These are phyloP conservation scores for Glyphotaelius pellucidus DNA, from an alignment of 2,888 invertebrate genomes.

Conservation along the genomic window DNA sequence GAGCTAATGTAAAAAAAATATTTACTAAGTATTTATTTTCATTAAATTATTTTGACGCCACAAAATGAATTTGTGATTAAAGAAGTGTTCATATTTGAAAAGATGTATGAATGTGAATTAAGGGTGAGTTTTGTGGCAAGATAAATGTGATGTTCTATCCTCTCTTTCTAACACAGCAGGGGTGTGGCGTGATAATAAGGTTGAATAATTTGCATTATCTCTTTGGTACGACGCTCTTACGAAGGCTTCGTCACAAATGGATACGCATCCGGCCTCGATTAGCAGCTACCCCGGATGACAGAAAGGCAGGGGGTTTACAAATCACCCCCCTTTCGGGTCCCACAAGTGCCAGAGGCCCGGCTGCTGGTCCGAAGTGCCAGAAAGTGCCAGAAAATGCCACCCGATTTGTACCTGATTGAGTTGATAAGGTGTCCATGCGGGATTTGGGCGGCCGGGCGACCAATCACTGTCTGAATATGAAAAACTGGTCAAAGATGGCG, in stretches of 20 bases:
- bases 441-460: slow-evolving; percentile 46
- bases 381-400: slow-evolving; percentile 31
- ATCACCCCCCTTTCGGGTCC: slow-evolving; percentile 37
- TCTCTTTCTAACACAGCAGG: background rate
- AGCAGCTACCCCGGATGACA: background rate
- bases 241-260: background rate
- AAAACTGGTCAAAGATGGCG: slow-evolving; percentile 52
- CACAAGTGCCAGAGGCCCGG: slow-evolving; percentile 43
- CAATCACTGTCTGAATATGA: slow-evolving; percentile 60
- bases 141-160: background rate
- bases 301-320: slow-evolving; percentile 13
- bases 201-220: background rate
- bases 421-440: slow-evolving; percentile 53
- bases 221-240: background rate
- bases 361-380: slow-evolving; percentile 28
- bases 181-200: background rate
- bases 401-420: slow-evolving; percentile 60
- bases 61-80: no score
- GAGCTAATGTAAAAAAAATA: no score
- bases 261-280: background rate
- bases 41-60: no score
- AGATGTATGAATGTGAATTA: background rate
- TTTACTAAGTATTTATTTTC: no score
- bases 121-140: background rate
- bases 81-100: background rate